phyloP scores from a whole-genome alignment of 2,888 invertebrate genomes.

The Orthosia incerta region DNA sequence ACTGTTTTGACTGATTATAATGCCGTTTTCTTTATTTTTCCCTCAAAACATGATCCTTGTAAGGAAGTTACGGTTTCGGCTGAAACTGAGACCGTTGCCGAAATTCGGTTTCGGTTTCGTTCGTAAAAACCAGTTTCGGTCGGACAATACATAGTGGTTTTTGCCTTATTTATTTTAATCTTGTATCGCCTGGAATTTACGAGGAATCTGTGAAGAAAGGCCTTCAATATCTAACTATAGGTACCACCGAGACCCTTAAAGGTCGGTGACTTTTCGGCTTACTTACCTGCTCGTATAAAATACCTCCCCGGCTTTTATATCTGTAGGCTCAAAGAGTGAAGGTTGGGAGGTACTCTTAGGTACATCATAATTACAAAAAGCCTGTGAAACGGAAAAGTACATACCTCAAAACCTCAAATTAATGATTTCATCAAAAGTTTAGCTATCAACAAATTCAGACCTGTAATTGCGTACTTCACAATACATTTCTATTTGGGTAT shows the following conservation, averaged over 20 bases:
- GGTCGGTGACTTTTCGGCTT: constrained; percentile 4
- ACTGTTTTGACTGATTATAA: too few species aligned
- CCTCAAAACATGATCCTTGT: too few species aligned
- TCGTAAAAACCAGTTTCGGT: too few species aligned
- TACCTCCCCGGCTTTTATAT: background rate
- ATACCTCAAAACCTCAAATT: constrained; percentile 6
- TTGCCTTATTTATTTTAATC: constrained; percentile 1
- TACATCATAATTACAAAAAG: background rate
- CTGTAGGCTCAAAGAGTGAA: too few species aligned
- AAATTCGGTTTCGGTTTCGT: too few species aligned
- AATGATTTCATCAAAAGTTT: constrained; percentile 18
- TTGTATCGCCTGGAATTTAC: background rate
- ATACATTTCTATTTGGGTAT: constrained; percentile 29
- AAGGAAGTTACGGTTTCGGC: too few species aligned
- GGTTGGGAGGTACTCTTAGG: background rate
- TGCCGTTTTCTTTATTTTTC: too few species aligned
- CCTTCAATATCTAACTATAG: constrained; percentile 7
- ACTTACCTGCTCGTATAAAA: background rate
- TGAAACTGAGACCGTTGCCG: too few species aligned
- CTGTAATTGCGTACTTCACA: constrained; percentile 22
- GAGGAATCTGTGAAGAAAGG: background rate
- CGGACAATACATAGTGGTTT: background rate
- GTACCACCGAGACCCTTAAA: background rate
- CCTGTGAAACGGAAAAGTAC: background rate
- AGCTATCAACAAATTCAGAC: constrained; percentile 8